phyloP scores from a whole-genome alignment of 64 coral and sea anemone species.

The Pachyseris speciosa region DNA sequence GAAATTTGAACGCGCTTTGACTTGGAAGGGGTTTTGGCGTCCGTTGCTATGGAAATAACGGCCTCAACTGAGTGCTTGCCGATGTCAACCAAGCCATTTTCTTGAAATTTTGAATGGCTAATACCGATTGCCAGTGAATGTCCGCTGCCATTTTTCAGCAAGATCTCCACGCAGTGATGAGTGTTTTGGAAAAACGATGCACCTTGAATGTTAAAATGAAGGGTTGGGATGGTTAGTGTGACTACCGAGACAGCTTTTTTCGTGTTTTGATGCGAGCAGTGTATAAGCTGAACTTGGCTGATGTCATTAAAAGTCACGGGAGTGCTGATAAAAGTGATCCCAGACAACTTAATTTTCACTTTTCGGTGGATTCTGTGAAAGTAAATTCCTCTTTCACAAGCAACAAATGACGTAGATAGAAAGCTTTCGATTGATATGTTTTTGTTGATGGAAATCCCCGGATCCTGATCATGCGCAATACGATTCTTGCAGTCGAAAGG shows the following conservation, averaged over 20 bases:
- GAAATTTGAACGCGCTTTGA: not conserved
- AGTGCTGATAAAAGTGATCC: slow-evolving; percentile 1
- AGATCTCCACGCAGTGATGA: not conserved
- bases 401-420: not conserved
- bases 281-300: not conserved
- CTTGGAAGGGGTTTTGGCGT: not conserved
- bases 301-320: not conserved
- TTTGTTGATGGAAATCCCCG: not conserved
- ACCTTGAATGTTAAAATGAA: not conserved
- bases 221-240: not conserved
- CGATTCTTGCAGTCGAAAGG: slow-evolving; percentile 7
- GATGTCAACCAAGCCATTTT: not conserved
- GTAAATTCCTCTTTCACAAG: slow-evolving; percentile 10
- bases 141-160: not conserved
- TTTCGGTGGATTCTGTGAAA: not conserved
- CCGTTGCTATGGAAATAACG: not conserved
- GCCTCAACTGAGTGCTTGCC: not conserved
- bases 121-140: not conserved
- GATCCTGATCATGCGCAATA: not conserved
- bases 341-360: slow-evolving; percentile 9
- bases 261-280: slow-evolving; percentile 1
- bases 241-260: not conserved
- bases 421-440: not conserved
- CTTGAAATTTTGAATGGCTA: not conserved
- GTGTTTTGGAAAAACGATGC: slow-evolving; percentile 9